Evolutionary conservation across 2,113 vertebrate species (phyloP).

Genomic region (Charina bottae): DNA sequence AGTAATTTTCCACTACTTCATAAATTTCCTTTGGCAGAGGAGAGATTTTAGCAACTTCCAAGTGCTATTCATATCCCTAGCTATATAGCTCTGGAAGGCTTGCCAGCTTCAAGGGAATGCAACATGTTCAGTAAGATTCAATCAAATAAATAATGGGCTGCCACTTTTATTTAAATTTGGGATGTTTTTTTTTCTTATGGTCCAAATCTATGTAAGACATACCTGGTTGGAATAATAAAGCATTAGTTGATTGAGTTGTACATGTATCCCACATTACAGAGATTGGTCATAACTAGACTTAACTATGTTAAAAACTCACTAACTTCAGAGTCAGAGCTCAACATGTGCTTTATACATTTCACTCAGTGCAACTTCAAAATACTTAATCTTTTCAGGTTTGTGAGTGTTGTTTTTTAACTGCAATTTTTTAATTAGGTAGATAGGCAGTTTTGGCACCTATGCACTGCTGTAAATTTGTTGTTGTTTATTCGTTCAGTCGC

Average conservation of each 20-base stretch:
- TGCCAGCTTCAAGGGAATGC: slow-evolving; percentile 9
- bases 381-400: background rate
- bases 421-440: background rate
- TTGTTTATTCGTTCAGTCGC: no score
- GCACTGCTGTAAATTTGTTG: no score
- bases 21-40: background rate
- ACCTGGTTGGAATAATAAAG: background rate
- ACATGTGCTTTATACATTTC: background rate
- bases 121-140: slow-evolving; percentile 5
- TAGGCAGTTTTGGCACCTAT: background rate
- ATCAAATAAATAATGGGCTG: background rate
- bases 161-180: background rate
- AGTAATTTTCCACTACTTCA: slow-evolving; percentile 24
- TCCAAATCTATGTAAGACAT: background rate
- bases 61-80: background rate
- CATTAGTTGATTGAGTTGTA: background rate
- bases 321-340: background rate
- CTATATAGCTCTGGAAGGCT: slow-evolving; percentile 15
- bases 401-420: background rate
- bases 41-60: slow-evolving; percentile 6
- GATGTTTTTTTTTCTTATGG: background rate
- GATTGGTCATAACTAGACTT: background rate
- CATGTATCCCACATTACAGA: background rate
- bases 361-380: background rate
- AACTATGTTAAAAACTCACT: background rate